A percentile compares a stretch with the other conserved stretches of the same genome.
Evolutionary conservation across 2,888 invertebrate species (phyloP).

Genomic region (Cacoxenus indagator): DNA sequence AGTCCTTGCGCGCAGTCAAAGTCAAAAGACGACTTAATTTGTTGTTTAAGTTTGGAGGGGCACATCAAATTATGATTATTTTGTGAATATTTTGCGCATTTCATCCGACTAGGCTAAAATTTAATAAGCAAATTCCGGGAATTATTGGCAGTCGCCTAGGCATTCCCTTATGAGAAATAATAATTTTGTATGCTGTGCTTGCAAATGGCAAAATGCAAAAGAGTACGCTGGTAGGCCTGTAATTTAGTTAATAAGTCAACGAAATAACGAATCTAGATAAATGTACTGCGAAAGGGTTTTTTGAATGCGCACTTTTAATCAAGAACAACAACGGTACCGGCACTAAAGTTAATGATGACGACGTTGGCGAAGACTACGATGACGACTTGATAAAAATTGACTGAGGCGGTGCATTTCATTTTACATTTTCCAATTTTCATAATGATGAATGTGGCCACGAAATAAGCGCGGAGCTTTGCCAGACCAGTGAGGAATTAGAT

Average conservation of each 20-base stretch:
- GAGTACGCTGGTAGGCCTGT: background rate
- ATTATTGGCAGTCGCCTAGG: background rate
- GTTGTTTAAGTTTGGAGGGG: background rate
- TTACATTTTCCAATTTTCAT: slow-evolving; percentile 15
- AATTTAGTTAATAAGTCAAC: background rate
- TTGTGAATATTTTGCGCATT: background rate
- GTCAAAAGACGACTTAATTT: slow-evolving; percentile 2
- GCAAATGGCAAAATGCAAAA: too few species aligned
- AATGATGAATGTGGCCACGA: slow-evolving; percentile 11
- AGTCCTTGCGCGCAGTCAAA: background rate
- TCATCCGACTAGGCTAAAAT: background rate
- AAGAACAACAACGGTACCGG: too few species aligned
- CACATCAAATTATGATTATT: slow-evolving; percentile 5
- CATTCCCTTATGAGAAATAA: background rate
- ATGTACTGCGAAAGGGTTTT: too few species aligned
- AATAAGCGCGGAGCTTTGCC: background rate
- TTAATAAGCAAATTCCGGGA: slow-evolving; percentile 8
- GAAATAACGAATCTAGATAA: too few species aligned
- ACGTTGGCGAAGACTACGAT: background rate
- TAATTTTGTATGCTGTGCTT: slow-evolving; percentile 5
- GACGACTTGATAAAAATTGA: background rate
- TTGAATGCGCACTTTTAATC: too few species aligned
- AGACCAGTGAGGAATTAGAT: background rate
- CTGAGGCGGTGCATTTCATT: background rate
- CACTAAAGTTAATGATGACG: background rate